Conservation (phyloP, 2,797 vertebrate genomes). For the Furcifer pardalis region DNA sequence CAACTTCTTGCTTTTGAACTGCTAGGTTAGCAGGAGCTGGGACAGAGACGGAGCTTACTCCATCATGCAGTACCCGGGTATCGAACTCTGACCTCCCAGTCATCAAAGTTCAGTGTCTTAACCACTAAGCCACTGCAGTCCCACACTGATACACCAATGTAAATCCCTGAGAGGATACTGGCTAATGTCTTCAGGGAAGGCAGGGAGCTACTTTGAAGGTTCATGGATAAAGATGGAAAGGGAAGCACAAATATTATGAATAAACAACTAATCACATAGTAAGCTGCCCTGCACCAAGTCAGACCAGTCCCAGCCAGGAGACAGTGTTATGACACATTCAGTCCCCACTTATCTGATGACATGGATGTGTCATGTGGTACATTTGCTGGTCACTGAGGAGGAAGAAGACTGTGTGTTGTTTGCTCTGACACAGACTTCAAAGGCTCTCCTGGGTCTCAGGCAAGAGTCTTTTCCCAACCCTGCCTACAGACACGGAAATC, state of each 20-base stretch:
- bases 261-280: not conserved
- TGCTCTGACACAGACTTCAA: not conserved
- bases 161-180: too few species aligned
- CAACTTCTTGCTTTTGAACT: too few species aligned
- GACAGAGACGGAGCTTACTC: too few species aligned
- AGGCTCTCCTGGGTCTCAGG: not conserved
- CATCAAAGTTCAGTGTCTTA: too few species aligned
- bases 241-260: not conserved
- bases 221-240: not conserved
- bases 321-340: not conserved
- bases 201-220: not conserved
- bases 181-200: too few species aligned
- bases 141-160: too few species aligned
- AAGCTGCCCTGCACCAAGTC: not conserved
- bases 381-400: not conserved
- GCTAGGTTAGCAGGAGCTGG: too few species aligned
- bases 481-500: not conserved
- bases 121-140: too few species aligned
- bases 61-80: too few species aligned
- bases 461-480: not conserved
- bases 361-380: not conserved
- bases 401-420: not conserved
- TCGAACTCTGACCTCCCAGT: too few species aligned
- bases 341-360: not conserved
- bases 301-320: not conserved